Evolutionary conservation across 92 coral and sea anemone genomes (phyloP), one percentile per base, ranked within the genome.

Genomic region (Diadumene lineata): DNA sequence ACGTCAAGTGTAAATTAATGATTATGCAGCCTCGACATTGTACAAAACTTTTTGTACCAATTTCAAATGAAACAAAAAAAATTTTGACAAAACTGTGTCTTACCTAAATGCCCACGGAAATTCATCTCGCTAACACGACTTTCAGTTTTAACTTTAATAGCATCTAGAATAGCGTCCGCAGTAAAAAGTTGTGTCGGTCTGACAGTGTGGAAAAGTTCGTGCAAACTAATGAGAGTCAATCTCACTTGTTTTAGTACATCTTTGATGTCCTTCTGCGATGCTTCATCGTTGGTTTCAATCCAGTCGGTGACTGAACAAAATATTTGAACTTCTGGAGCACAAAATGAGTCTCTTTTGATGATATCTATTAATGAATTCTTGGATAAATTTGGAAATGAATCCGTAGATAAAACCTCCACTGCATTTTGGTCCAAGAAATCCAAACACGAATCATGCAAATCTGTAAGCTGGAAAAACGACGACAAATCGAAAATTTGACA

Each of bases 101-200:
- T 81, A 94, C 98, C 98, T 43, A 94, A 70, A 74, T 92, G 98
- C 23, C 98, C 98, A n/a, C 98, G 88, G 65, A 92, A 94, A 43
- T 84, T 88, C 94, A 94, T 94, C 65, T 94, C 98, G 55, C 85
- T 84, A 23, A 94, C 94, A n/a, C 92, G 86, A 71, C 98, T 94
- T 62, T 94, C 98, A 11, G 98, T 94, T 69, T 94, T 92, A 9
- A 92, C 81, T 50, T 87, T 87, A 34, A 94, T 94, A 19, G 97
- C 97, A 79, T 94, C 98, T 15, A 94, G 69, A 13, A 94, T 88
- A 16, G 97, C 94, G 79, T 94, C 98, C 29, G 98, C 97, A 25
- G 75, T 71, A 43, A 87, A 94, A 33, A 94, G 88, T 29, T 81
- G 79, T 46, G 98, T 89, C 9, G 98, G 97, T 70, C 98, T 77